Base-by-base conservation (phyloP, 2,888 invertebrate genomes). In the Melanchra persicariae region DNA sequence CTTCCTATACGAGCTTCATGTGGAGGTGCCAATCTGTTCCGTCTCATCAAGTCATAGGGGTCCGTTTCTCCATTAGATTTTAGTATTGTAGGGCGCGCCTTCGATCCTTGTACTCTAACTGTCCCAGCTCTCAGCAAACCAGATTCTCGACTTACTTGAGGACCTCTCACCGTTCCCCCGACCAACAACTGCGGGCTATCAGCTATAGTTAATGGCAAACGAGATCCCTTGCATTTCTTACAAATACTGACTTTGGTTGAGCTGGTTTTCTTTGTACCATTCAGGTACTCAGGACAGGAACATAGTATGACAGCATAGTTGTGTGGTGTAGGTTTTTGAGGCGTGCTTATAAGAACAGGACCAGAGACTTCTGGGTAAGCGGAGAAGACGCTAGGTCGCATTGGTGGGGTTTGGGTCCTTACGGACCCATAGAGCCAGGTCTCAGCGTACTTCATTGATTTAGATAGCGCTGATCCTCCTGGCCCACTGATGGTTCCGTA, bases 381-480 rank as follows among this genome's bases (percentile, higher is more conserved):
- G 77, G 96, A 93, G 83, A 96, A 96, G 79, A 96, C 94, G 74
- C 96, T 94, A 55, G 96, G 93, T 87, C 96, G 89, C 68, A 92
- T 91, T 83, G 93, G 92, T 87, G 92, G 93, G 85, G 96, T 96
- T 81, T 96, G 95, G 80, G 95, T 96, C 86, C 97, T 96, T 2
- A 98, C 97, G 49, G 98, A 98, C 85, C 98, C 98, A 89, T 98
- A 98, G 22, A 98, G 96, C 98, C 98, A 98, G 68, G 98, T 98
- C 89, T 98, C 98, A 49, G 98, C 98, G 94, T 98, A 98, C 91
- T 97, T 97, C 98, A 98, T 98, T 88, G 98, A 98, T 91, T 98
- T 97, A 72, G 98, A 97, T 65, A 98, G 92, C n/a, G 98, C 97
- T 87, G 97, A 97, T 77, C 97, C 97, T 67, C 97, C 97, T 82